A percentile compares a stretch with the other conserved stretches of the same genome.
Conservation (phyloP, 2,888 invertebrate species). For the Anticlea derivata region DNA sequence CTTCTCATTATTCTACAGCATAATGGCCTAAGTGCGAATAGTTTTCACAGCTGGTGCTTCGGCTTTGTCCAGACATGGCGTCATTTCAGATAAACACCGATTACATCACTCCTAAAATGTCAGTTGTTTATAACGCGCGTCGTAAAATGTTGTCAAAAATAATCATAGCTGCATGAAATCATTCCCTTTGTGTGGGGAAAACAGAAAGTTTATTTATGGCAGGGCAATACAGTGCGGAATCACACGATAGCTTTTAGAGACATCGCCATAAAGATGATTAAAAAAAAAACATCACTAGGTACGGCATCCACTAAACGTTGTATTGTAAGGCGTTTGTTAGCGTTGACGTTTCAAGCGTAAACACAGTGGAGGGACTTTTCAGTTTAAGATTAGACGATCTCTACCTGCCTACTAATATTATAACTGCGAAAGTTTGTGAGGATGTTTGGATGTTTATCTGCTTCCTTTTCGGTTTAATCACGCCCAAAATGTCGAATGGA, state of each 20-base stretch:
- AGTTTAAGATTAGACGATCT: too few species aligned
- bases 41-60: conserved; percentile 37
- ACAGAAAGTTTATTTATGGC: conserved; percentile 26
- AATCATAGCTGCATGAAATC: conserved; percentile 22
- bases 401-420: too few species aligned
- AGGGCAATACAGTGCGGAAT: background rate
- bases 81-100: conserved; percentile 29
- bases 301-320: too few species aligned
- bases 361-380: too few species aligned
- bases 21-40: conserved; percentile 22
- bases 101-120: conserved; percentile 28
- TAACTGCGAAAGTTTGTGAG: too few species aligned
- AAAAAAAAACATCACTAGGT: conserved; percentile 6
- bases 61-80: conserved; percentile 27
- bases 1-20: conserved; percentile 1
- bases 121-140: conserved; percentile 16
- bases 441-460: too few species aligned
- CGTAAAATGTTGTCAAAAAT: conserved; percentile 13
- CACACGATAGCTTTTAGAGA: conserved; percentile 1
- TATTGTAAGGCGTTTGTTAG: too few species aligned
- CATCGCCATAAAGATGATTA: conserved; percentile 7
- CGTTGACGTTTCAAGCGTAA: too few species aligned
- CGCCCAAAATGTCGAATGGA: too few species aligned
- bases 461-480: too few species aligned
- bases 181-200: conserved; percentile 24